Percentiles rank a stretch among this genome's conserved stretches.
Evolutionary conservation across 2,888 invertebrate genomes (phyloP).

Genomic region (Busseola fusca): DNA sequence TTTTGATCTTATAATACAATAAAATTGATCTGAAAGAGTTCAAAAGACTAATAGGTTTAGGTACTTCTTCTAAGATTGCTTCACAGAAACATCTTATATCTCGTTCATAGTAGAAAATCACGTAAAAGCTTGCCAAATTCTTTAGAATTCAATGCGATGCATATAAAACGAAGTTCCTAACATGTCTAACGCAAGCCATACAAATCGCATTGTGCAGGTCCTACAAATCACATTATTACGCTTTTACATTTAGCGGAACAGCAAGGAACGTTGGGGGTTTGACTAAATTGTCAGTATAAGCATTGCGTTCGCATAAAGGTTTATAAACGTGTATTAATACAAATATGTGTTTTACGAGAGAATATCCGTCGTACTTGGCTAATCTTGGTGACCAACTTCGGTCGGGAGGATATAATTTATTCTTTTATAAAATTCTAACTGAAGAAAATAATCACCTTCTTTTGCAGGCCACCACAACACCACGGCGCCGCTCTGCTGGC

Average conservation of each 20-base stretch:
- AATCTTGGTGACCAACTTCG: not conserved
- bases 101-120: not conserved
- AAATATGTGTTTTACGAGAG: not conserved
- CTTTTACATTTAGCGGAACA: slow-evolving; percentile 3
- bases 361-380: not conserved
- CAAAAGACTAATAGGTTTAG: not conserved
- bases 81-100: not conserved
- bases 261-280: not conserved
- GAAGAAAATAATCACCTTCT: slow-evolving; percentile 14
- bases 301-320: not conserved
- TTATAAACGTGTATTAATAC: not conserved
- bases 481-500: slow-evolving; percentile 89
- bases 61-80: not conserved
- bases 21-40: not conserved
- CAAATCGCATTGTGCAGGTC: slow-evolving; percentile 26
- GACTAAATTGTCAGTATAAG: not conserved
- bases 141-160: slow-evolving; percentile 20
- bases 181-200: slow-evolving; percentile 40
- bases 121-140: slow-evolving; percentile 38
- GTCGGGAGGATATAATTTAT: not conserved
- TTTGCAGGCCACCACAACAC: slow-evolving; percentile 87
- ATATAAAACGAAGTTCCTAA: slow-evolving; percentile 20
- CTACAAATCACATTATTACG: slow-evolving; percentile 18
- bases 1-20: too few relatives aligned
- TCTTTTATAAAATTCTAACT: not conserved